Conservation (phyloP, 2,113 vertebrate genomes). For the Glareola pratincola region DNA sequence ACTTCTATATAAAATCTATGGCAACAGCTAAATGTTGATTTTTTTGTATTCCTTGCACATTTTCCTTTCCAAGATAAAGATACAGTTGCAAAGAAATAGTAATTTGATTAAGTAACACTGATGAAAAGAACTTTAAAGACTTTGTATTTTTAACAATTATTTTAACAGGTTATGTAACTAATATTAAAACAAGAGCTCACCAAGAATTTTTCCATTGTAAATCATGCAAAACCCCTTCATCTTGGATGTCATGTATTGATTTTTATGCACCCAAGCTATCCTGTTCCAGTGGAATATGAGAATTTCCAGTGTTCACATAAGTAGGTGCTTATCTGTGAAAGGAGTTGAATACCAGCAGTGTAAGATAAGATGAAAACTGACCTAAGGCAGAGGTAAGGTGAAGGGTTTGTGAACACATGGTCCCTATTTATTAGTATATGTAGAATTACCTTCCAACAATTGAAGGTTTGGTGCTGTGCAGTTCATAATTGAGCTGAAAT, state of each 20-base stretch:
- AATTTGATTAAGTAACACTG: background rate
- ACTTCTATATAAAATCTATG: background rate
- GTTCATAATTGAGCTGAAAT: background rate
- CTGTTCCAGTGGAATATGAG: background rate
- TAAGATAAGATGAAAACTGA: background rate
- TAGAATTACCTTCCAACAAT: background rate
- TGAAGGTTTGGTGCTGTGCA: fast-evolving
- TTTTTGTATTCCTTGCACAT: background rate
- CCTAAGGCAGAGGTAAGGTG: background rate
- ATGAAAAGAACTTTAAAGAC: background rate
- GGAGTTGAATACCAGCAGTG: background rate
- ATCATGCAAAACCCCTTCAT: background rate
- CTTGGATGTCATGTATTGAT: background rate
- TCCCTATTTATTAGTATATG: background rate
- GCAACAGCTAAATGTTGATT: background rate
- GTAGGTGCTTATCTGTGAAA: background rate
- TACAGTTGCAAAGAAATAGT: background rate
- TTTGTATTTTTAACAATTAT: background rate
- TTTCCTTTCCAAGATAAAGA: background rate
- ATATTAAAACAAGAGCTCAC: background rate
- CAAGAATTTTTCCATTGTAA: background rate
- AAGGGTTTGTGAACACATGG: background rate
- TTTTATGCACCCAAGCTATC: background rate
- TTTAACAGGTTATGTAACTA: background rate
- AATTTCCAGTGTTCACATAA: background rate